Base-by-base conservation (phyloP, 1,140 invertebrate genomes). In the Brachionus calyciflorus region DNA sequence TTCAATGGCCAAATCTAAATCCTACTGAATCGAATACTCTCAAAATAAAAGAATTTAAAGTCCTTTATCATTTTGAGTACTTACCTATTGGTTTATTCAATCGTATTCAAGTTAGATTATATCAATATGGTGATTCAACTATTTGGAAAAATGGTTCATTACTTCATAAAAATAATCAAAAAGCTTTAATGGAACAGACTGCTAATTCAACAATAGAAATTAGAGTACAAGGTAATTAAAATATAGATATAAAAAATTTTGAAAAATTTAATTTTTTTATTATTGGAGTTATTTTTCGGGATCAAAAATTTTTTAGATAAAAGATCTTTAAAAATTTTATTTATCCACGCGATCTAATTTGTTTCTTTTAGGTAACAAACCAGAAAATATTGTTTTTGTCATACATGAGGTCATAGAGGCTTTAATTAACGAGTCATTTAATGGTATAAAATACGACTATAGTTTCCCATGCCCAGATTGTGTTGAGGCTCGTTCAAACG, bases 71-170 rank as follows among this genome's bases (percentile, higher is more conserved):
- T 69, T 78, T 28, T 70, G 78, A 51, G 82, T 83, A 78, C 78
- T 80, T 24, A 81, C 83, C 83, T 28, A 80, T 81, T 77, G 83
- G 84, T 12, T 79, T 85, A 14, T 85, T 85, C 78, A 85, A 85
- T 77, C 81, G 84, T 79, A 81, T 80, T 26, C 84, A 85, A 82
- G 83, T 84, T 21, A 78, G 83, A 49, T 57, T 84, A 53, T 84
- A 81, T 78, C 81, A 83, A 63, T 81, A 83, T 48, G 81, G 81
- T 12, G 82, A 80, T n/a, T 81, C 82, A 41, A 78, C 80, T 9
- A 81, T 84, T 17, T 84, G 83, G 83, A 83, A 83, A 77, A 80
- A 81, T 69, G 83, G 83, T 6, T 84, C 83, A 12, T 75, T 82
- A 12, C 76, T 84, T 41, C 80, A 80, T 19, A 84, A 84, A 51